Evolutionary conservation across 2,888 invertebrate species (phyloP).

Genomic region (Drosophila lutescens): DNA sequence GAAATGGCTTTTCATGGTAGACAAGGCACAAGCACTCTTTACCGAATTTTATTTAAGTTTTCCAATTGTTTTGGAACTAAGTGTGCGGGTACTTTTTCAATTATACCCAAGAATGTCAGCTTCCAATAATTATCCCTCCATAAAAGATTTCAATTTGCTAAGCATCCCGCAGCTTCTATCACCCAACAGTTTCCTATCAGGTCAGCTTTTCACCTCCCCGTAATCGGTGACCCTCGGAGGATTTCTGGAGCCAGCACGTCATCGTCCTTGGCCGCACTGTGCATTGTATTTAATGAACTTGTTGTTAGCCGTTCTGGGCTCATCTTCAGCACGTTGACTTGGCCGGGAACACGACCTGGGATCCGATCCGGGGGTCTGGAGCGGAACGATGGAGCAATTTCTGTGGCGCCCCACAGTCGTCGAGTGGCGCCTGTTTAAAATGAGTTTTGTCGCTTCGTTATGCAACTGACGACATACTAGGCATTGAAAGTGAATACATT

Average conservation of each 20-base stretch:
- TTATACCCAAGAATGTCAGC: slow-evolving; percentile 7
- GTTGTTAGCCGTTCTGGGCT: slow-evolving; percentile 34
- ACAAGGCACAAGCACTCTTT: background rate
- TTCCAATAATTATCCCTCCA: slow-evolving; percentile 26
- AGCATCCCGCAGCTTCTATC: slow-evolving; percentile 20
- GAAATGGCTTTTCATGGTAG: background rate
- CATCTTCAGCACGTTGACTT: slow-evolving; percentile 48
- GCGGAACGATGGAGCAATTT: slow-evolving; percentile 47
- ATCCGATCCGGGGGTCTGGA: slow-evolving; percentile 10
- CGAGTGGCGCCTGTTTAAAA: slow-evolving; percentile 66
- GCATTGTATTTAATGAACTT: slow-evolving; percentile 54
- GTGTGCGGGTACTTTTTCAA: background rate
- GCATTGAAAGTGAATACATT: slow-evolving; percentile 9
- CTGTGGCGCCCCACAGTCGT: slow-evolving; percentile 61
- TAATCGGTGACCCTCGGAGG: slow-evolving; percentile 27
- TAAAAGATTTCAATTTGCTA: slow-evolving; percentile 41
- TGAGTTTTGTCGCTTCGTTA: slow-evolving; percentile 54
- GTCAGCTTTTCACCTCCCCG: slow-evolving; percentile 10
- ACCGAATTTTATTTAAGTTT: slow-evolving; percentile 12
- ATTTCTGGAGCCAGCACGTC: slow-evolving; percentile 31
- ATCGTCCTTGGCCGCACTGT: slow-evolving; percentile 44
- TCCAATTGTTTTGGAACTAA: background rate
- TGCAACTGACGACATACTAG: slow-evolving; percentile 46
- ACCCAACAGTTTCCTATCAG: slow-evolving; percentile 1
- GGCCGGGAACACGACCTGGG: slow-evolving; percentile 25